Evolutionary conservation across 2,797 vertebrate species (phyloP), one percentile per base, ranked within the genome.

Genomic region (Syndactyla subalaris): DNA sequence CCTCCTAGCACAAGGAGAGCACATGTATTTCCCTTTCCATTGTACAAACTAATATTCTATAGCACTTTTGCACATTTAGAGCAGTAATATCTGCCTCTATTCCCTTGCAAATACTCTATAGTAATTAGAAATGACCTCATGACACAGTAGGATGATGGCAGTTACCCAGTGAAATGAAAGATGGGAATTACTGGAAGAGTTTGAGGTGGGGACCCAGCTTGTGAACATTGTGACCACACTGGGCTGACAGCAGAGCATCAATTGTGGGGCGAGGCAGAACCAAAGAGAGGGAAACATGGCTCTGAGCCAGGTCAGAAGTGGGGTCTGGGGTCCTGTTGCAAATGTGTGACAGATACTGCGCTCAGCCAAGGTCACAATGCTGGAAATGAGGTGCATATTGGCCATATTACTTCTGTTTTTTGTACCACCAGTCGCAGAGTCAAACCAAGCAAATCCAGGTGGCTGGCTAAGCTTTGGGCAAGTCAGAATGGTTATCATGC

Each of bases 301-400:
- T 43, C 34, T 34, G 36, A 14, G 48, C 8, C 38, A 41, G 48
- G 6, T 63, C 65, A 26, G 48, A 55, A 73, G 19, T 3, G 1
- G 61, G 27, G 73, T 36, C 63, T 46, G 32, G 32, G 21, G 23
- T 41, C 9, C 27, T 43, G 17, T 39, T 70, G 45, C 15, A 1
- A 1, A 1, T 16, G 14, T 27, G 55, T 34, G 65, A 27, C 57
- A 88, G 32, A 49, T 19, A 32, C 1, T 6, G 21, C 0, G 0
- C 62, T 71, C 58, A 49, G 62, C 26, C 34, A 29, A 1, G 32
- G 39, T 27, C 57, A 32, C 24, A 4, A 1, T 38, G 26, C 38
- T 73, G 75, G 32, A 52, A 61, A 48, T 3, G 18, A 67, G 32
- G 45, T 14, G 38, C 23, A 41, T 76, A 46, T 46, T 57, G 10